Evolutionary conservation across 2,888 invertebrate species (phyloP).

Genomic region (Sialis fuliginosa): DNA sequence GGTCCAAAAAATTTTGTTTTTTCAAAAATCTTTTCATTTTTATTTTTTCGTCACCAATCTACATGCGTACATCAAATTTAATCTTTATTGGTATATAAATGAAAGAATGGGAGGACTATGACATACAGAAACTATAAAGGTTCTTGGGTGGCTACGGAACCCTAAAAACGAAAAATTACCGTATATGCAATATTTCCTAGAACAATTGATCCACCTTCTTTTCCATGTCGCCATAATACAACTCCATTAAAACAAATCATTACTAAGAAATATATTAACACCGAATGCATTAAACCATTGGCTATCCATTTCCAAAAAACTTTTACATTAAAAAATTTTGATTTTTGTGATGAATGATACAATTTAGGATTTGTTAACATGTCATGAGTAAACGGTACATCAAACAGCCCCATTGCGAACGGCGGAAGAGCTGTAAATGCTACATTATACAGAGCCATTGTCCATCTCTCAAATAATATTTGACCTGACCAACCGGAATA

Average conservation of each 20-base stretch:
- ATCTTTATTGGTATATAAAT: no score
- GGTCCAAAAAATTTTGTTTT: no score
- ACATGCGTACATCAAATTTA: no score
- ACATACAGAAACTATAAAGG: no score
- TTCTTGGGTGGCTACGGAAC: no score
- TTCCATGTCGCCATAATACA: conserved; percentile 62
- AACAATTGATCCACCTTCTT: conserved; percentile 82
- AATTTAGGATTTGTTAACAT: conserved; percentile 58
- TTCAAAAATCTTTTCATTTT: no score
- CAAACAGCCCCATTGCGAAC: conserved; percentile 93
- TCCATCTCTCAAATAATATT: conserved; percentile 97
- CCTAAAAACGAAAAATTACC: conserved; percentile 29
- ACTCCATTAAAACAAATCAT: conserved; percentile 53
- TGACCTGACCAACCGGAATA: conserved; percentile 98
- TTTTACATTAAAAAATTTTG: conserved; percentile 65
- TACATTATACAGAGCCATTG: conserved; percentile 93
- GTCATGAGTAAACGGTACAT: conserved; percentile 86
- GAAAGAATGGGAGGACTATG: no score
- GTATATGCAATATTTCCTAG: conserved; percentile 94
- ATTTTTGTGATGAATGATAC: conserved; percentile 66
- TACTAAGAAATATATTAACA: conserved; percentile 89
- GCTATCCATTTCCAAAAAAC: conserved; percentile 97
- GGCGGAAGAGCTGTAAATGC: conserved; percentile 97
- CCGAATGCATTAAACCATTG: conserved; percentile 86
- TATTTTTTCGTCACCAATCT: no score